Percentiles rank a stretch among this genome's conserved stretches.
These are phyloP conservation scores for Alaudala cheleensis DNA, from an alignment of 2,113 vertebrate genomes.

Conservation along the genomic window DNA sequence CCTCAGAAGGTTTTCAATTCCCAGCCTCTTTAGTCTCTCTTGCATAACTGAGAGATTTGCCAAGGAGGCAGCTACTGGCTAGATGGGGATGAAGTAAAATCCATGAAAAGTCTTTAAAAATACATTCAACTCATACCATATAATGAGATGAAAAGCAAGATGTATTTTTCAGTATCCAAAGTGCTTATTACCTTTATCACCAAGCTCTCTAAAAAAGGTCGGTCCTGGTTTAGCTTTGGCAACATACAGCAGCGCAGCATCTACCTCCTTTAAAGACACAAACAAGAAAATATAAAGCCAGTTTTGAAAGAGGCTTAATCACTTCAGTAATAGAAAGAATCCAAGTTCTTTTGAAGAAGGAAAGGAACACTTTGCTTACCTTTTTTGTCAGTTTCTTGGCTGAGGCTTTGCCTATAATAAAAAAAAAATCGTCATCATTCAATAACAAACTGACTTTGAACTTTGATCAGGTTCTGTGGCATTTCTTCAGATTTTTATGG, in stretches of 20 bases:
- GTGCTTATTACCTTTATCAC: slow-evolving; percentile 84
- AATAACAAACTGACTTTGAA: slow-evolving; percentile 56
- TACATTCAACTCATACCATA: not conserved
- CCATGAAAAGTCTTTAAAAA: not conserved
- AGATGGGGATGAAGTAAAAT: not conserved
- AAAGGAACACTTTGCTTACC: slow-evolving; percentile 65
- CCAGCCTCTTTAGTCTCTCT: not conserved
- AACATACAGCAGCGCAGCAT: slow-evolving; percentile 74
- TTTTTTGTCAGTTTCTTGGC: slow-evolving; percentile 77
- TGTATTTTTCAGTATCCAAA: not conserved
- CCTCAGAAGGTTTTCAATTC: not conserved
- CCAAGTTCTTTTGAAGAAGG: slow-evolving; percentile 34
- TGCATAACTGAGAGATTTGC: not conserved
- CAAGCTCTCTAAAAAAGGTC: slow-evolving; percentile 88
- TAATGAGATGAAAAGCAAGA: slow-evolving; percentile 3
- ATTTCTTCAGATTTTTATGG: slow-evolving; percentile 60
- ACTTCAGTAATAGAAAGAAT: slow-evolving; percentile 43
- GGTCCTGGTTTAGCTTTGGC: slow-evolving; percentile 76
- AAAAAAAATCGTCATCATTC: slow-evolving; percentile 11
- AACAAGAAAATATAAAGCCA: slow-evolving; percentile 36
- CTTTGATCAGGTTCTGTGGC: slow-evolving; percentile 57
- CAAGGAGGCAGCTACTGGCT: not conserved
- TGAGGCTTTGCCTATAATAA: slow-evolving; percentile 74
- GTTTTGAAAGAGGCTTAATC: slow-evolving; percentile 29
- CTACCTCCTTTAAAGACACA: slow-evolving; percentile 82